Evolutionary conservation across 2,888 invertebrate species (phyloP).

Genomic region (Xylophagus ater): DNA sequence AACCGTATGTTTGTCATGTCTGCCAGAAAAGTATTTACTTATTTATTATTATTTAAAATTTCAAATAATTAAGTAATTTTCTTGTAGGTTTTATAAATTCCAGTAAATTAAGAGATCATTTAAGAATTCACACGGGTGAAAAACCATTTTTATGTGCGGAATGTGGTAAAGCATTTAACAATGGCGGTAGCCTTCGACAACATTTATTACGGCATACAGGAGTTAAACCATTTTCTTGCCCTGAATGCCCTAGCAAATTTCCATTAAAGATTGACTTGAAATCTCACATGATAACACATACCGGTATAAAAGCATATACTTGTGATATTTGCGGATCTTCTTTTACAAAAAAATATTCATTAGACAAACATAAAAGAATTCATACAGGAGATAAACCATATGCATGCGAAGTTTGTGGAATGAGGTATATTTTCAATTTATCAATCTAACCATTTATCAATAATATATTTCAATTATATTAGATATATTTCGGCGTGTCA

Average conservation of each 20-base stretch:
- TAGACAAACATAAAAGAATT: constrained; percentile 48
- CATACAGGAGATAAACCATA: constrained; percentile 45
- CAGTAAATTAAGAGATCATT: constrained; percentile 45
- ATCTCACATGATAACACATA: constrained; percentile 41
- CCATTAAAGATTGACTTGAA: constrained; percentile 44
- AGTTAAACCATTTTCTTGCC: constrained; percentile 43
- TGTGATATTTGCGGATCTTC: constrained; percentile 52
- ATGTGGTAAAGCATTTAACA: constrained; percentile 46
- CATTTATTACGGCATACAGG: constrained; percentile 46
- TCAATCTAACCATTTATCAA: no score
- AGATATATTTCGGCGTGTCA: no score
- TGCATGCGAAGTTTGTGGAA: constrained; percentile 43
- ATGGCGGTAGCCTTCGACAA: constrained; percentile 46
- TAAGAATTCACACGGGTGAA: constrained; percentile 43
- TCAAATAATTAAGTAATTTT: no score
- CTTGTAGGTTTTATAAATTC: constrained; percentile 43
- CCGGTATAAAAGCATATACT: constrained; percentile 47
- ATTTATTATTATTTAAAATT: no score
- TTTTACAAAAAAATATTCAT: constrained; percentile 44
- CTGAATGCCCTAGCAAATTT: constrained; percentile 47
- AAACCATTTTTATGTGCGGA: constrained; percentile 45
- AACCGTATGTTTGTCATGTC: constrained; percentile 38
- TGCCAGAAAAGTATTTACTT: no score
- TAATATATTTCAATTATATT: no score
- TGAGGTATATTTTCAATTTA: no score